These are phyloP conservation scores for Drosophila busckii DNA, from an alignment of 1,140 invertebrate species.

Conservation along the genomic window DNA sequence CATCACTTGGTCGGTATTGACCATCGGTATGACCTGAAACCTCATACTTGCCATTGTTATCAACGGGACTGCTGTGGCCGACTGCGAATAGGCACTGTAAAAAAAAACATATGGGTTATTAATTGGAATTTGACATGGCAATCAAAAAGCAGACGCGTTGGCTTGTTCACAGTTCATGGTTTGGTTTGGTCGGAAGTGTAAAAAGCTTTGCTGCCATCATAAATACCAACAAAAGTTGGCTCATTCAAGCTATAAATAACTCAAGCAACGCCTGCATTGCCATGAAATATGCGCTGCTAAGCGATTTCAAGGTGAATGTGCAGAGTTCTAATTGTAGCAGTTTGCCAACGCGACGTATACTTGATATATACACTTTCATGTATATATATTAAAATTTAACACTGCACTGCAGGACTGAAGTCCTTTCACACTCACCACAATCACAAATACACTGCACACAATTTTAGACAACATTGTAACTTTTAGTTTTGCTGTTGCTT, in stretches of 20 bases:
- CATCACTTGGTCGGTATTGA: conserved; percentile 56
- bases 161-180: conserved; percentile 22
- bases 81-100: conserved; percentile 65
- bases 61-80: conserved; percentile 53
- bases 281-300: conserved; percentile 28
- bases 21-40: conserved; percentile 57
- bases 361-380: background rate
- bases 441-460: conserved; percentile 50
- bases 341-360: conserved; percentile 16
- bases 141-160: conserved; percentile 1
- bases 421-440: conserved; percentile 62
- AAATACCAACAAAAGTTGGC: conserved; percentile 16
- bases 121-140: conserved; percentile 10
- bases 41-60: conserved; percentile 73
- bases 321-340: conserved; percentile 15
- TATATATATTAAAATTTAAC: background rate
- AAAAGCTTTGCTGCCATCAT: conserved; percentile 1
- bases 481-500: conserved; percentile 14
- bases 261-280: conserved; percentile 27
- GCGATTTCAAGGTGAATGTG: no score
- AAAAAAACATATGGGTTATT: background rate
- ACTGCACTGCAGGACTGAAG: conserved; percentile 25
- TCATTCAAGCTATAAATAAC: conserved; percentile 34
- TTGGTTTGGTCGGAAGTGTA: conserved; percentile 30
- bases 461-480: conserved; percentile 59